Conservation (phyloP, 1,140 invertebrate genomes). For the Dendrolimus kikuchii region DNA sequence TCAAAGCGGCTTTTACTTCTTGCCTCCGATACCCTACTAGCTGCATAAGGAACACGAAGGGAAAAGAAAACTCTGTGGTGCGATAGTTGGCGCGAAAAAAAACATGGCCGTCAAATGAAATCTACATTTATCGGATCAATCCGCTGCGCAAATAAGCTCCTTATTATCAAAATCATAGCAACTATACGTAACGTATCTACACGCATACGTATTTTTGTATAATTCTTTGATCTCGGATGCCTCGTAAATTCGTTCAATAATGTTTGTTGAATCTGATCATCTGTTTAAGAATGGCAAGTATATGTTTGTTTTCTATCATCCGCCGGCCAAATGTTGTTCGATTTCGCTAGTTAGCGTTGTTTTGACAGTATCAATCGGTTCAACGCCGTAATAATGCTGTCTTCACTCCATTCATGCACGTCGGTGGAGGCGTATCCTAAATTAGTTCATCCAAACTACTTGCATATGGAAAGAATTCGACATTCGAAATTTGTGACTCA, state of each 20-base stretch:
- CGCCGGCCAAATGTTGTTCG: conserved; percentile 47
- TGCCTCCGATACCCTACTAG: conserved; percentile 21
- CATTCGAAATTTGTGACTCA: conserved; percentile 14
- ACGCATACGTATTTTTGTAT: conserved; percentile 28
- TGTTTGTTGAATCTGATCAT: conserved; percentile 48
- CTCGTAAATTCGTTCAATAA: conserved; percentile 40
- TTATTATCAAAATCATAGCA: conserved; percentile 17
- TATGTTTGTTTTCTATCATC: conserved; percentile 61
- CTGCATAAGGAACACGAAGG: conserved; percentile 26
- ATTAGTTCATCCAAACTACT: conserved; percentile 16
- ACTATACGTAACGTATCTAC: conserved; percentile 17
- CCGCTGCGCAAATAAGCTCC: conserved; percentile 21
- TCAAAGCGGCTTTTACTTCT: too few species aligned
- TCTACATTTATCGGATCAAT: conserved; percentile 16
- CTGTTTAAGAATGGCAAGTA: conserved; percentile 43
- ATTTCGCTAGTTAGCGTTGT: conserved; percentile 49
- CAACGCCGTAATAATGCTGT: conserved; percentile 41
- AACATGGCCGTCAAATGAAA: conserved; percentile 27
- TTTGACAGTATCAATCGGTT: conserved; percentile 54
- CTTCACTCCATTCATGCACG: conserved; percentile 26
- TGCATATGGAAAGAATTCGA: conserved; percentile 18
- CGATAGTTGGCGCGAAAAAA: conserved; percentile 27
- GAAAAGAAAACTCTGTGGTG: conserved; percentile 26
- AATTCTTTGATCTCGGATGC: conserved; percentile 40
- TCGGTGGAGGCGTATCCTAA: conserved; percentile 14